Conservation (phyloP, 2,888 invertebrate species). For the Acrobasis consociella region DNA sequence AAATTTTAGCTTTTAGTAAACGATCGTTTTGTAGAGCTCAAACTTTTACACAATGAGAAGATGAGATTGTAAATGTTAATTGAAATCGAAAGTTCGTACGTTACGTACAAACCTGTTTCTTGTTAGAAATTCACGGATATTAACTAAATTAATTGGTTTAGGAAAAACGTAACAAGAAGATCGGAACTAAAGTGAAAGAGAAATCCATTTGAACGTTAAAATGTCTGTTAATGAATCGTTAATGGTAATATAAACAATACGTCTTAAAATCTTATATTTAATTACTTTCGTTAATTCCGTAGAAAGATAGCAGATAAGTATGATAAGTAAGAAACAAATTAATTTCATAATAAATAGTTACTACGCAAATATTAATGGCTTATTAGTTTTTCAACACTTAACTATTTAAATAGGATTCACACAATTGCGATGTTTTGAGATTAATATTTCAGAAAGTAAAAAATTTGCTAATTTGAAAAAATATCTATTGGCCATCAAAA, state of each 20-base stretch:
- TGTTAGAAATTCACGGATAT: constrained; percentile 14
- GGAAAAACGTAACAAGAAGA: constrained; percentile 8
- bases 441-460: too few species aligned
- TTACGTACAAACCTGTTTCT: constrained; percentile 20
- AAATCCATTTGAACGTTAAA: background rate
- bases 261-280: too few species aligned
- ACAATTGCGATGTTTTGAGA: too few species aligned
- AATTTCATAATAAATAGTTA: too few species aligned
- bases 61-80: constrained; percentile 5
- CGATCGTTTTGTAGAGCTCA: constrained; percentile 1
- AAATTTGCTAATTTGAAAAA: background rate
- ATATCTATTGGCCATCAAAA: background rate
- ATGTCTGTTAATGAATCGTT: background rate
- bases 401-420: too few species aligned
- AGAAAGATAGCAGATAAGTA: too few species aligned
- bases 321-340: too few species aligned
- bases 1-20: constrained; percentile 9
- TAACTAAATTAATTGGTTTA: constrained; percentile 4
- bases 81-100: constrained; percentile 18
- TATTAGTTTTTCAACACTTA: too few species aligned
- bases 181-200: constrained; percentile 1
- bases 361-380: too few species aligned
- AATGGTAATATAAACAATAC: too few species aligned
- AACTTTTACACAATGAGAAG: background rate
- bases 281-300: too few species aligned